Evolutionary conservation across 2,113 vertebrate species (phyloP), one percentile per base, ranked within the genome.

Genomic region (Tupaia tana): DNA sequence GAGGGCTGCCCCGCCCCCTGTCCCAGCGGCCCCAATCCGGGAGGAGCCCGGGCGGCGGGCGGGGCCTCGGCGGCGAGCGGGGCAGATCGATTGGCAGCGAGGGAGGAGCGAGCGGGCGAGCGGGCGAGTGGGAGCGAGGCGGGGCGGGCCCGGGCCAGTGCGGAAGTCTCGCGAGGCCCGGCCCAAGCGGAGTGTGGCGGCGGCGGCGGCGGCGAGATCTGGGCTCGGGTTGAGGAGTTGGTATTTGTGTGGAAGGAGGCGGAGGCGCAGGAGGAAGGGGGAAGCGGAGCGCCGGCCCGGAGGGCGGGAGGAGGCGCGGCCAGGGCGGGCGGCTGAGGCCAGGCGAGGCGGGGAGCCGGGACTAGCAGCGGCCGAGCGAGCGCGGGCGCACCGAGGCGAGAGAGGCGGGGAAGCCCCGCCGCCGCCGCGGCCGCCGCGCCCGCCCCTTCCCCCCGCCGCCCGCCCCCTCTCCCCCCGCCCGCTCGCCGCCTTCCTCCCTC

Each of bases 161-260:
- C 96, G 97, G 97, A 99, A 98, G 95, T 99, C 99, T 98, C 99
- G 99, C 99, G 99, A 99, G 99, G 98, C 63, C 96, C 75, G 95
- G 95, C 96, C 95, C 73, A 98, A 98, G 98, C 98, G 77, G 97
- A 98, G 98, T 97, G 99, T 98, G 96, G 98, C 97, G 97, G 97
- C 97, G 97, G 97, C 96, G 58, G 95, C 96, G 98, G 98, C 98
- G 97, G 98, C 99, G 99, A 98, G 99, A 99, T 98, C 99, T 99
- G 98, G 98, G 98, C 98, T 99, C 87, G 96, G 98, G 95, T 93
- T 98, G 98, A 98, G 97, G 98, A 98, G 98, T 98, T 98, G 99
- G 99, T 98, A 98, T 98, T 98, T 99, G 98, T 99, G 99, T 99
- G 99, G 98, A 98, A 98, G 98, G 99, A 99, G 99, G 99, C 99